Base-by-base conservation (phyloP, 2,888 invertebrate species). In the Acholoe squamosa region DNA sequence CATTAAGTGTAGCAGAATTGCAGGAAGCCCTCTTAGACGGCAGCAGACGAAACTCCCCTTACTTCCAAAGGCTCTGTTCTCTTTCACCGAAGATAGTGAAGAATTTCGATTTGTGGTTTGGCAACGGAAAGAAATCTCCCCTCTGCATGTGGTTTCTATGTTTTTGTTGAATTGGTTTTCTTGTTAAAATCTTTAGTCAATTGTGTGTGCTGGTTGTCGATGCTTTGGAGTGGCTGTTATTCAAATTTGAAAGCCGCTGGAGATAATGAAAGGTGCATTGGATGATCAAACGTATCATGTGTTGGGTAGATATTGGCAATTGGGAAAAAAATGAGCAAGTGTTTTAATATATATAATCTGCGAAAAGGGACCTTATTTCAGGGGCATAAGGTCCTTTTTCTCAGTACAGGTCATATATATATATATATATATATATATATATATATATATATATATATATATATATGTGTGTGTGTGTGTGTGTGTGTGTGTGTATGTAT, bases 1-100 rank as follows among this genome's bases (percentile, higher is more conserved):
- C 76, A 76, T 76, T 76, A 76, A 76, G 76, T 76, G 76, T 76
- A 25, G 76, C 76, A 31, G 76, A 76, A 7, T 76, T 31, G 31
- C 28, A 76, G 76, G 76, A 76, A 76, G 76, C 76, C 76, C 25
- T 19, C 61, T 61, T 19, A 61, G 61, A n/a, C 61, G 61, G 61
- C 61, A n/a, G n/a, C 22, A 61, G 61, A n/a, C 61, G 7, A 61
- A 61, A 61, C 61, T 61, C 43, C 43, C 43, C 43, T 10, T 10
- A 43, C 5, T 43, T 43, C 5, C 43, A 43, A 43, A 10, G 43
- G 43, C 43, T 7, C 61, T n/a, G 61, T 61, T 61, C 61, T 61
- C 61, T 61, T 19, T 61, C 61, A n/a, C n/a, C 61, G 61, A 19
- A 7, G 19, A 19, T n/a, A 61, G 61, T n/a, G 61, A 19, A 61